Base-by-base conservation (phyloP, 2,113 vertebrate genomes). In the Rhinogobius similis region DNA sequence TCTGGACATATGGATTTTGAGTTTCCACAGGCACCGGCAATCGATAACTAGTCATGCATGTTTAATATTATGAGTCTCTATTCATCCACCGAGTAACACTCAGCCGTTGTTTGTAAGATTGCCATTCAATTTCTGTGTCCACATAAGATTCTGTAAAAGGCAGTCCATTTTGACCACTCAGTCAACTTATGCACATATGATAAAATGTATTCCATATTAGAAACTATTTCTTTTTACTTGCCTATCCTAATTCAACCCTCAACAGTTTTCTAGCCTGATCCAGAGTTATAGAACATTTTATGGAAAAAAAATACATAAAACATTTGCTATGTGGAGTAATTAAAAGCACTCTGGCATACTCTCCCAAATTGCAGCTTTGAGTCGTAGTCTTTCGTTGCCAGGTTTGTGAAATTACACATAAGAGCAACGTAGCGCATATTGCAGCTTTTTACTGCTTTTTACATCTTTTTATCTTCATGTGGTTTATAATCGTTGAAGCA, bases 401-500 rank as follows among this genome's bases (percentile, higher is more conserved):
- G 70, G 75, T 86, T 84, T 78, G 81, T 69, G 67, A 80, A 87
- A 88, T 88, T 83, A 83, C 78, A 79, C 77, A 68, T 61, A 64
- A 64, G 72, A 75, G 68, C 70, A 63, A 63, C 26, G 16, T 6
- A 68, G 77, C 70, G 68, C 67, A 82, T 85, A 87, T 83, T 86
- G 84, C 73, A 67, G 65, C 68, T 75, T 82, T n/a, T 79, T 85
- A 85, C 73, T 67, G 62, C 68, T 75, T 82, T 79, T 73, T 41
- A 69, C 65, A 76, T 76, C 58, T 69, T 58, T 23, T 67, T 48
- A 16, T 68, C 24, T 29, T 79, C 77, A 76, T n/a, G 80, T 73
- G 76, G 75, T 79, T 88, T 78, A n/a, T 77, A 82, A 82, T 59
- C 76, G 69, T 43, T 65, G n/a, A 12, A 46, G 67, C 53, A 14